Evolutionary conservation across 2,888 invertebrate genomes (phyloP).

Genomic region (Amphipyra berbera): DNA sequence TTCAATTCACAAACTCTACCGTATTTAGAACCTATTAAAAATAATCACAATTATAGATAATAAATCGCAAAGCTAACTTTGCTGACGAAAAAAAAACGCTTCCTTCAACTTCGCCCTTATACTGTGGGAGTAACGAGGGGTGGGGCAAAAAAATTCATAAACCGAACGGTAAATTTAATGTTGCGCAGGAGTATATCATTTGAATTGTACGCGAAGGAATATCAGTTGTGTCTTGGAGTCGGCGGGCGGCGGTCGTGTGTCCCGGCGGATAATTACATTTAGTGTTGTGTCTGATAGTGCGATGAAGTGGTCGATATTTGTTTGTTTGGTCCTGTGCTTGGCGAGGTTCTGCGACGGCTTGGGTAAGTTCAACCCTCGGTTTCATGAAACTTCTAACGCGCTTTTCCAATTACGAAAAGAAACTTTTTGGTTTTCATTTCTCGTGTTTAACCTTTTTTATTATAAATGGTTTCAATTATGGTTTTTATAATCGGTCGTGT

Average conservation of each 20-base stretch:
- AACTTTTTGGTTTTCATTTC: constrained; percentile 12
- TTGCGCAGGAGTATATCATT: constrained; percentile 75
- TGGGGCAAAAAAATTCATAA: constrained; percentile 60
- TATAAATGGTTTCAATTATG: constrained; percentile 24
- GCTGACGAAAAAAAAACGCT: constrained; percentile 34
- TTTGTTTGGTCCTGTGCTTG: constrained; percentile 75
- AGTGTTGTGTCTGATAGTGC: constrained; percentile 79
- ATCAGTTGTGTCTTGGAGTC: constrained; percentile 75
- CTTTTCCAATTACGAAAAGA: background rate
- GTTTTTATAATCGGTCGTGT: constrained; percentile 16
- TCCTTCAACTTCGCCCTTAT: constrained; percentile 49
- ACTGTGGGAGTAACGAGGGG: constrained; percentile 35
- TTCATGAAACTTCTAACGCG: background rate
- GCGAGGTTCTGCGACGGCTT: constrained; percentile 71
- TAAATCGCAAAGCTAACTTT: constrained; percentile 52
- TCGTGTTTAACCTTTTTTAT: constrained; percentile 32
- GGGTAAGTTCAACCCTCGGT: constrained; percentile 69
- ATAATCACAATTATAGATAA: constrained; percentile 65
- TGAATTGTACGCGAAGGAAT: constrained; percentile 68
- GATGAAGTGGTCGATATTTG: constrained; percentile 81
- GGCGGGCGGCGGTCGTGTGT: constrained; percentile 69
- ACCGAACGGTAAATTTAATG: constrained; percentile 67
- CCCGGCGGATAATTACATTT: constrained; percentile 59
- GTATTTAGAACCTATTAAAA: constrained; percentile 66
- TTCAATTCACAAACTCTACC: constrained; percentile 61